Base-by-base conservation (phyloP, 2,113 vertebrate species). In the Thymallus thymallus region DNA sequence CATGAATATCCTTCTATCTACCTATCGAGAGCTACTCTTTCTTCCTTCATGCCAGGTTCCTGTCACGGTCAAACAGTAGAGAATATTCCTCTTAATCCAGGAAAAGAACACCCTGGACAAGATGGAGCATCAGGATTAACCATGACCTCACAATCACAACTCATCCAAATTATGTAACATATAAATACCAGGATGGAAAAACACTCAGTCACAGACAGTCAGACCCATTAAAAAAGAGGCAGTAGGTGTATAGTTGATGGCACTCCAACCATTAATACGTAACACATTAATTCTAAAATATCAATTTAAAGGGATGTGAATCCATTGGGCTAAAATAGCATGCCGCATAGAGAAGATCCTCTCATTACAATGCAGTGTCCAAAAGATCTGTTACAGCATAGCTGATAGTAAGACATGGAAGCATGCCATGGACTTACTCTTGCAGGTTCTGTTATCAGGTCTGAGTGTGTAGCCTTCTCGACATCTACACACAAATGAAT, bases 401-500 rank as follows among this genome's bases (percentile, higher is more conserved):
- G 51, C 51, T 55, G 51, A 20, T 55, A 55, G 20, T 5, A 55
- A 18, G 20, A 5, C 20, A 20, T 55, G 13, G 51, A 55, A 55
- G 51, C 6, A 20, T 10, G 35, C 35, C 35, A 41, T 14, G 18
- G 26, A 91, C 94, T 92, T 88, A 94, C 93, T 91, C 76, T 89
- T 92, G 86, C 96, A 97, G 32, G 93, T 95, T 87, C 93, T 96
- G 68, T 94, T 87, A 84, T 97, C 95, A n/a, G 91, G 90, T 72
- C 87, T 93, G 76, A 96, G 92, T 6, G 63, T 91, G 83, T 91
- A 96, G 14, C 95, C 95, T 46, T 61, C 23, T 51, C 77, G 83
- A 80, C 89, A 90, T 81, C 67, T 74, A 82, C 96, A 97, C 77
- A 92, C 84, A 74, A 93, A 96, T 1, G 94, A 93, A 35, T 92